Base-by-base conservation (phyloP, 2,797 vertebrate species). In the Cynodonichthys magdalenae region DNA sequence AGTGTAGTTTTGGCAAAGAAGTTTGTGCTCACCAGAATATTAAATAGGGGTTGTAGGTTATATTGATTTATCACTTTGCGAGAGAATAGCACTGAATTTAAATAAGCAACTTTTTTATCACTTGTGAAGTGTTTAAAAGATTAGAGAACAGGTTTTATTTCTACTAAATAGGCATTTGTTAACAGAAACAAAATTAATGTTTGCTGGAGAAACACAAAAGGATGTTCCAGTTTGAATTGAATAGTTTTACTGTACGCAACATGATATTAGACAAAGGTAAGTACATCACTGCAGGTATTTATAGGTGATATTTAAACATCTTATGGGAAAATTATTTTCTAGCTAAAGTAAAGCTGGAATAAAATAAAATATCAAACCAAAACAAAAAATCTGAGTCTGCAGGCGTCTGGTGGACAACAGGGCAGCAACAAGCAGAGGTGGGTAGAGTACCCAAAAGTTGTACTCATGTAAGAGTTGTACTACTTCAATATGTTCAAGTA, bases 1-100 rank as follows among this genome's bases (percentile, higher is more conserved):
- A 58, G 55, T 51, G 34, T 18, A 42, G 45, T 42, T 62, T 59
- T 48, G 41, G 53, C 46, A 65, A 51, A n/a, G 10, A 29, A 17
- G 8, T 52, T 52, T 51, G 15, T 54, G 18, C 41, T 66, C 27
- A 67, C 36, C 45, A 63, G 19, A 28, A 44, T 19, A 36, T 24
- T 44, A 44, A 39, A 54, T 12, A 47, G 6, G 10, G 28, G 5
- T 52, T 47, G 18, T 15, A 1, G 27, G 47, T 51, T 52, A n/a
- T 29, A 36, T 6, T 6, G 29, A 31, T 31, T 31, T 31, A 31
- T 8, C 29, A 31, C 29, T 36, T 36, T 36, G 34, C 34, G 10
- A 36, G 34, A 36, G 34, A 36, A 31, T 36, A 36, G 10, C 34
- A 36, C 34, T 36, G 10, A 36, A 11, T 11, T 11, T 11, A 36